phyloP scores from a whole-genome alignment of 2,113 vertebrate genomes.

The Phaetusa simplex region DNA sequence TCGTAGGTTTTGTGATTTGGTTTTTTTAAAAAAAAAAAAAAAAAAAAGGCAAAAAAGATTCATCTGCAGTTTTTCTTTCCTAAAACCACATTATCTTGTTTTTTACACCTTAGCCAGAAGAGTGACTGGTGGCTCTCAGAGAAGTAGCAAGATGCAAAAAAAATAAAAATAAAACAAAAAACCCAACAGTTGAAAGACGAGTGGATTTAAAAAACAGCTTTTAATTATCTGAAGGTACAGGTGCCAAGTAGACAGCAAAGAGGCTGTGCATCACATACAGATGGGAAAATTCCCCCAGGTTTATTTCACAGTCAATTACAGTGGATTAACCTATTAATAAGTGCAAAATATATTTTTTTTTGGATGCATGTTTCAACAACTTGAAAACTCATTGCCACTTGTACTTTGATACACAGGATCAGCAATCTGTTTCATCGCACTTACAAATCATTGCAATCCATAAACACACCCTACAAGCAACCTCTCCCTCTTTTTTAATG shows the following conservation, averaged over 20 bases:
- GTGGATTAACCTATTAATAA: slow-evolving; percentile 17
- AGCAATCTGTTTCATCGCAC: not conserved
- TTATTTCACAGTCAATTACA: slow-evolving; percentile 38
- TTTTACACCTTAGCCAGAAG: not conserved
- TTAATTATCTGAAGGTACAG: slow-evolving; percentile 22
- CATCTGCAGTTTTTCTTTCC: not conserved
- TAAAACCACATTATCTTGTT: not conserved
- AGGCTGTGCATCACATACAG: not conserved
- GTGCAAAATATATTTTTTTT: not conserved
- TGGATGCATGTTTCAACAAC: slow-evolving; percentile 23
- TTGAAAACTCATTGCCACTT: not conserved
- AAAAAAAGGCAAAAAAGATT: not conserved
- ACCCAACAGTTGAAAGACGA: not conserved
- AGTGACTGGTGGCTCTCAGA: not conserved
- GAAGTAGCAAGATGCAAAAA: not conserved
- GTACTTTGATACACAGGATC: not conserved
- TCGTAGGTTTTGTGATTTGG: not conserved
- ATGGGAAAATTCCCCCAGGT: slow-evolving; percentile 18
- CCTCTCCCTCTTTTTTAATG: slow-evolving; percentile 14
- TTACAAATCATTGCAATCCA: not conserved
- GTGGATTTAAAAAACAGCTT: not conserved
- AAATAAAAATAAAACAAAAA: not conserved
- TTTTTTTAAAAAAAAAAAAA: not conserved
- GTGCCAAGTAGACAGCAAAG: slow-evolving; percentile 23
- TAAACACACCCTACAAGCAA: not conserved